These are phyloP conservation scores for Lissonota sp. DNA, from an alignment of 2,888 invertebrate species.

Conservation along the genomic window DNA sequence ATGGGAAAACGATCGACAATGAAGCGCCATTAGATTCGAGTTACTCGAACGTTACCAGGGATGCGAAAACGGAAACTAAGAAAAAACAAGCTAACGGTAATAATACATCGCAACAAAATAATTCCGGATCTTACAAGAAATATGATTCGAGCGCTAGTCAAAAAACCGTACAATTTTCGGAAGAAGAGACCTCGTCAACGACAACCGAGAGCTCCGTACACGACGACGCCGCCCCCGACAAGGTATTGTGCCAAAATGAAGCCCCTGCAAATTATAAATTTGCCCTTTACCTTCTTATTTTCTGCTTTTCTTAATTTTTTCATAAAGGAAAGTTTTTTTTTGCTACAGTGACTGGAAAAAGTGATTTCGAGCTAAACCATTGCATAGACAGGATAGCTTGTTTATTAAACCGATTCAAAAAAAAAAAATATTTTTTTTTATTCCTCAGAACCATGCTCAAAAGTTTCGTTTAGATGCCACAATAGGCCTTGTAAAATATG, in stretches of 20 bases:
- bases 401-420: no score
- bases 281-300: neutral
- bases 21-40: constrained; percentile 77
- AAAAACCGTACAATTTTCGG: constrained; percentile 83
- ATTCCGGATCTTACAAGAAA: constrained; percentile 78
- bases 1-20: constrained; percentile 80
- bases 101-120: constrained; percentile 71
- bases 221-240: constrained; percentile 84
- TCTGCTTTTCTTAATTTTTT: constrained; percentile 18
- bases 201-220: constrained; percentile 89
- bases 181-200: constrained; percentile 89
- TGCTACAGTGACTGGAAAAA: no score
- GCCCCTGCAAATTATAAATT: neutral
- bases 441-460: no score
- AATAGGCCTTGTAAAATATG: no score
- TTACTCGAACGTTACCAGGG: constrained; percentile 70
- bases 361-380: no score
- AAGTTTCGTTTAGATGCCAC: no score
- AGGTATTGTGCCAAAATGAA: constrained; percentile 72
- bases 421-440: no score
- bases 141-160: constrained; percentile 79
- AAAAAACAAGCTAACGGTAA: constrained; percentile 72
- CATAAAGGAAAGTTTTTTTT: neutral
- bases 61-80: constrained; percentile 67
- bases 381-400: no score